These are phyloP conservation scores for Epinephelus malabaricus DNA, from an alignment of 2,797 vertebrate genomes.

Conservation along the genomic window DNA sequence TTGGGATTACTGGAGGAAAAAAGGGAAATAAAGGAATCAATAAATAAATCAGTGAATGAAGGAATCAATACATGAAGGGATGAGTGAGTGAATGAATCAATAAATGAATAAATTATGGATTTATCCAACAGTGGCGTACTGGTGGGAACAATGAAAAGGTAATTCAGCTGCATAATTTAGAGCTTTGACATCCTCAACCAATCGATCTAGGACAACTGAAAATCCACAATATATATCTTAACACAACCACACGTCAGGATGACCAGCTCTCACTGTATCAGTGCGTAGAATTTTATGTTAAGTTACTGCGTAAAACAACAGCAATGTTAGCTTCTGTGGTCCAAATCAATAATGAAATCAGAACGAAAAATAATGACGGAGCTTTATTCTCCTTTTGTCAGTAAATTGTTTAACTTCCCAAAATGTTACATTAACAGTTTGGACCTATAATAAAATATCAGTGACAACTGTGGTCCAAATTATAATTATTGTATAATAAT, in stretches of 20 bases:
- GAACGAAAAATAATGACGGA: background rate
- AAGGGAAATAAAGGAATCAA: conserved; percentile 19
- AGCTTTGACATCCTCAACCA: background rate
- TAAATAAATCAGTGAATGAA: conserved; percentile 12
- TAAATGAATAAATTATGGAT: background rate
- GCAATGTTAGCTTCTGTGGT: background rate
- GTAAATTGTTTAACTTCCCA: no score
- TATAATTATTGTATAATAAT: no score
- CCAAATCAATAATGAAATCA: conserved; percentile 7
- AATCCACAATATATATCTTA: background rate
- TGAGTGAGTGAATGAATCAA: background rate
- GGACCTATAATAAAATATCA: no score
- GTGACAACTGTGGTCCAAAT: no score
- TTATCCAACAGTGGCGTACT: background rate
- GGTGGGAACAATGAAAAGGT: background rate
- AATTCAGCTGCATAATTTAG: background rate
- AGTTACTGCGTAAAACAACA: background rate
- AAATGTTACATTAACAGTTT: no score
- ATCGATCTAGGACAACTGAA: background rate
- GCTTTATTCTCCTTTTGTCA: background rate
- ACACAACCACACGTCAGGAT: background rate
- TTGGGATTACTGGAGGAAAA: conserved; percentile 32
- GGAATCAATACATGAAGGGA: background rate
- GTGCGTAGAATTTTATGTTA: no score
- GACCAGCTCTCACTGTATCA: background rate